Evolutionary conservation across 1,140 invertebrate genomes (phyloP), one percentile per base, ranked within the genome.

Genomic region (Drosophila tristis): DNA sequence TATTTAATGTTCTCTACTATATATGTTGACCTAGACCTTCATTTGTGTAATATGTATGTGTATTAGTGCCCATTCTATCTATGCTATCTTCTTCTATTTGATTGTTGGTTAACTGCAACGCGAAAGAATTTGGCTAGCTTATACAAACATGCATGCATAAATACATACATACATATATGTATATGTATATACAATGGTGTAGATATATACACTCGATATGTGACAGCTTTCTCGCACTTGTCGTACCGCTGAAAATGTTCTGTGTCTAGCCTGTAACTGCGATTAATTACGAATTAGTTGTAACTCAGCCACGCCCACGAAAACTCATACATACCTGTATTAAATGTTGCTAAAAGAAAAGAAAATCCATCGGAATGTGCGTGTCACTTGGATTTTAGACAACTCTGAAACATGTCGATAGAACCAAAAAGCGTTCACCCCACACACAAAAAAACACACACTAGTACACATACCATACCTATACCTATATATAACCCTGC

Each of bases 351-450:
- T 74, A 74, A 74, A 74, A 62, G 54, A 73, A 73, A 55, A 58
- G 39, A 49, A 58, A 56, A 35, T 49, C 49, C 56, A 70, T 60
- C 58, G 45, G 56, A 61, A 54, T 39, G 42, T 45, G 58, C 43
- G 67, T 70, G 54, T 64, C 67, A 75, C 43, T 65, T 63, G 65
- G 77, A 80, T 75, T 79, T 79, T 62, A 64, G 49, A 20, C 31
- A 64, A 68, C 51, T 54, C 68, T 65, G 73, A 80, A 86, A 86
- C 56, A 86, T 86, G 82, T 86, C 82, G 82, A 86, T 86, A 86
- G 82, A 86, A 86, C 82, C 82, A 78, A 63, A 71, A 78, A 75
- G 82, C 74, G 82, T 86, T 86, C 82, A 86, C 55, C 49, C 68
- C 43, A 77, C 47, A 65, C 8, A 63, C 57, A n/a, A 67, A n/a